Base-by-base conservation (phyloP, 2,797 vertebrate genomes). In the Clarias fuscus region DNA sequence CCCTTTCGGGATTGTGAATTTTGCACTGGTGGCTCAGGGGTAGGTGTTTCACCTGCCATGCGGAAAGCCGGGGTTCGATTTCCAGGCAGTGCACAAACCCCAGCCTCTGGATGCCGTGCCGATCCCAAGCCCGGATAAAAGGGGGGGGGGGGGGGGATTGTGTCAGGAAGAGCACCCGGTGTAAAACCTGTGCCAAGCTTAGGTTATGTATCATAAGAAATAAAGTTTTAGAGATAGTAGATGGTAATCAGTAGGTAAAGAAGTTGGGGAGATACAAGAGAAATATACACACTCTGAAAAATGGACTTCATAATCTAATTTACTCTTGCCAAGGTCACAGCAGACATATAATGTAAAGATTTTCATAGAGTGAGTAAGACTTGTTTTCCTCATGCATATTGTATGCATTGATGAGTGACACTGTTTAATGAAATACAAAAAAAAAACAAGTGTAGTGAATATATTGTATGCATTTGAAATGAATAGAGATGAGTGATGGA, bases 311-410 rank as follows among this genome's bases (percentile, higher is more conserved):
- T 43, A 14, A 40, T 40, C 33, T 64, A 48, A 80, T 80, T 80
- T 43, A 65, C 22, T 80, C 64, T 24, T 80, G 37, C 33, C 78
- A 80, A 80, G 59, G 37, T 80, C 37, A 64, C 37, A 65, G 33
- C 24, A 80, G 6, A 43, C 37, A n/a, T 3, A 43, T 24, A 24
- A 15, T n/a, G 20, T 48, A 65, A 65, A 64, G 7, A 80, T 79
- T 40, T 79, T 64, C 77, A 43, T 24, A n/a, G 33, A 33, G 27
- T 30, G 7, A 58, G n/a, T 30, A 61, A 37, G 30, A 30, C 1
- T 7, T 79, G 22, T 61, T 77, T 24, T 73, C 11, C 27, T 20
- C 5, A 37, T 37, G 27, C 27, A 78, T 33, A 11, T 11, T 48
- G 48, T 48, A 78, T 62, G 59, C 77, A 62, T 62, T 62, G 17